Base-by-base conservation (phyloP, 2,113 vertebrate genomes). In the Heliornis fulica region DNA sequence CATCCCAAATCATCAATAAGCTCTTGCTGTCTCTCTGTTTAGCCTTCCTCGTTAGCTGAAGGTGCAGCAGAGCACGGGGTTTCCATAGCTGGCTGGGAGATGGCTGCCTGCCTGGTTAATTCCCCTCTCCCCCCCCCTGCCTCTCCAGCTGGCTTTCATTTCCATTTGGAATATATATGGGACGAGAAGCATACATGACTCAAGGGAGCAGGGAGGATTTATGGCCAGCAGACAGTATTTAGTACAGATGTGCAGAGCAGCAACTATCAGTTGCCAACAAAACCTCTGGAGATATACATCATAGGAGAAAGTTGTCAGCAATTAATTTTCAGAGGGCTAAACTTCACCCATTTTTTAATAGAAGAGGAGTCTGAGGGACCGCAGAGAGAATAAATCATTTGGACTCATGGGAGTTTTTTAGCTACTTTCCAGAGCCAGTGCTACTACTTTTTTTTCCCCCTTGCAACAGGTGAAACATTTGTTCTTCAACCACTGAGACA, bases 321-420 rank as follows among this genome's bases (percentile, higher is more conserved):
- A 93, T 97, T 96, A 83, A 93, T 97, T 96, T 97, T 82, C 88
- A 72, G 78, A 87, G 94, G 93, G 90, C 80, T 94, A 93, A 96
- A 84, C 93, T 70, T 95, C 92, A 60, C 92, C 93, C 88, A 36
- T 95, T 95, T 96, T 97, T 95, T 93, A 97, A 96, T 70, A 76
- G 92, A 38, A 95, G 92, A 93, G 75, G 88, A 90, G 40, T 36
- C 83, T 94, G 76, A 93, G 91, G 92, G 92, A 89, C 79, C 79
- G 78, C 68, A 64, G 90, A 90, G 75, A 80, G 82, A 66, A 93
- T 95, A 94, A 96, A 97, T 97, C 96, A 87, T 36, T 45, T 56
- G 60, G 40, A 10, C 76, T 76, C 79, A 8, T 25, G 80, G 79
- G 93, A 76, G 65, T 23, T 68, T 70, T 90, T 78, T 56, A 86